Base-by-base conservation (phyloP, 1,140 invertebrate genomes). In the Papilio aristodemus region DNA sequence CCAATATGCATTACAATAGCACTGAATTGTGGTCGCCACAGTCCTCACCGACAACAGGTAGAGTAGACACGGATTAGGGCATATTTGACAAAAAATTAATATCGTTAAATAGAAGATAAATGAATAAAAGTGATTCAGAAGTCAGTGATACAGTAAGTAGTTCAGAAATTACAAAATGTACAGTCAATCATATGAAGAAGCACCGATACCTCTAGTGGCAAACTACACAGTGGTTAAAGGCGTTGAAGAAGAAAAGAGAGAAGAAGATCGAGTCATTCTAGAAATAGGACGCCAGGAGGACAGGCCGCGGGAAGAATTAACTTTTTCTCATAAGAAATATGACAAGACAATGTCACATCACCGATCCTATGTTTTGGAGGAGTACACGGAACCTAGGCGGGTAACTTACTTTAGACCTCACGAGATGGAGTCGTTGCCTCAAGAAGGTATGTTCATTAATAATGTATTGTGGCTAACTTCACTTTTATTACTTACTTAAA, bases 271-370 rank as follows among this genome's bases (percentile, higher is more conserved):
- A 5, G 85, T 92, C 2, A 89, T 92, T 62, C 72, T 92, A 72
- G 91, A 92, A 78, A 92, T 92, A 63, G 91, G 91, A 1, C 77
- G 86, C 7, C 89, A 81, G 69, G 87, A 90, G 14, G 90, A 90
- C 10, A 90, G 85, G 36, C 86, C 85, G 0, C 81, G 74, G 46
- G 90, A 91, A 73, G 87, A 89, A 72, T 74, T 79, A 0, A 91
- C 90, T 4, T 92, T 92, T 66, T 91, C 88, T 5, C 91, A 92
- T 71, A 92, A 92, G 78, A 92, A 92, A 67, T 92, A 92, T 68
- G 91, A 92, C 62, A 92, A 91, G 72, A 92, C 90, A 0, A 92
- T 87, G 67, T 86, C 89, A 1, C 88, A 92, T 71, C 90, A 92
- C 36, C 72, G 90, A 39, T 84, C 89, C 2, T 92, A 91, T 69